Evolutionary conservation across 2,113 vertebrate genomes (phyloP), one percentile per base, ranked within the genome.

Genomic region (Cryptotis parvus): DNA sequence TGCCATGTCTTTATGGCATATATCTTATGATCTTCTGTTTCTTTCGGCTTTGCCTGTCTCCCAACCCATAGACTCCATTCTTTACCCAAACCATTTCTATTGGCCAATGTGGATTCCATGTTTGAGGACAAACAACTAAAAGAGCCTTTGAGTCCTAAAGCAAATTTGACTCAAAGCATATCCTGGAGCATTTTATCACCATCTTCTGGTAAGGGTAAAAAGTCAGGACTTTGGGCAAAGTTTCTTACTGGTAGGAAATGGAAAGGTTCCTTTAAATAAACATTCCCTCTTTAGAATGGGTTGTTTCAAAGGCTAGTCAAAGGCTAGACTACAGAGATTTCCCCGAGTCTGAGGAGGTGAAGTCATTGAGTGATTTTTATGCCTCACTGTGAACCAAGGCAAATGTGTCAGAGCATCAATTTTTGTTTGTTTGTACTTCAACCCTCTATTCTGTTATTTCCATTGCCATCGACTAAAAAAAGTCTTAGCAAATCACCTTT

Each of bases 281-380:
- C 49, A 61, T 0, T 82, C 2, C 49, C 35, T 73, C 14, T 20
- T 24, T 78, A 27, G 33, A 61, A 3, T 22, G 4, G 10, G 22
- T 22, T 65, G 1, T 58, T 37, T 29, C 1, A 20, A 68, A 72
- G 49, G 66, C n/a, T 2, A 61, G 3, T 14, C 26, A n/a, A n/a
- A n/a, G n/a, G n/a, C n/a, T n/a, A n/a, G n/a, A 6, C 0, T 11
- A 2, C n/a, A 69, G 26, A 43, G 43, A 18, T 20, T 15, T 18
- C 73, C 61, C 80, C 49, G 3, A 20, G 69, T 58, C 8, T 55
- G 35, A 74, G 24, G 15, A 41, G 29, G 39, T 37, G 24, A 52
- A 22, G 20, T 31, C 73, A 4, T 49, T n/a, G n/a, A 43, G 9
- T 11, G 45, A 55, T 9, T 1, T 31, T 70, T 22, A 29, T 0